Evolutionary conservation across 2,113 vertebrate genomes (phyloP).

Genomic region (Condylura cristata): DNA sequence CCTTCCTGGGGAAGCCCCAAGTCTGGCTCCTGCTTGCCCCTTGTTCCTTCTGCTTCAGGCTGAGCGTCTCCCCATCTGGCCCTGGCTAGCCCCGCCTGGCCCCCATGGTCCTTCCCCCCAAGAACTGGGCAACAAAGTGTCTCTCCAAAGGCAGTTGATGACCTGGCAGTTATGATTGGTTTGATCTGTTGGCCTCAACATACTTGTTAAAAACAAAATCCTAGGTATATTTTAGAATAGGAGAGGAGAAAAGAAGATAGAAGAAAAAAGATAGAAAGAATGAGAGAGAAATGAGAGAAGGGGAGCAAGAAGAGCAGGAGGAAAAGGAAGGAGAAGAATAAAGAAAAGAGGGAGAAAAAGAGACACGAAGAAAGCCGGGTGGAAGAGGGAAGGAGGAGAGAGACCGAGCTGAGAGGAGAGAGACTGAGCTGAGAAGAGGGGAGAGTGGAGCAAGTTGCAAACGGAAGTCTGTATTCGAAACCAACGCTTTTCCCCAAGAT

Average conservation of each 20-base stretch:
- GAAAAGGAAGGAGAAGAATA: not conserved
- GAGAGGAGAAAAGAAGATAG: not conserved
- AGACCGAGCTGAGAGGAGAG: not conserved
- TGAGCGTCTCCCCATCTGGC: too few relatives aligned
- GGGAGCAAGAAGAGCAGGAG: not conserved
- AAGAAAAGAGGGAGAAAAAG: too few relatives aligned
- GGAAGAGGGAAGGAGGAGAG: too few relatives aligned
- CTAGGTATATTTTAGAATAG: not conserved
- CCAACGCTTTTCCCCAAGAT: not conserved
- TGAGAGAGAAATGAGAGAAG: not conserved
- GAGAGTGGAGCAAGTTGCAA: not conserved
- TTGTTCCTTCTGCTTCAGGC: not conserved
- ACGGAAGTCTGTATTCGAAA: not conserved
- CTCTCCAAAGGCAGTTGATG: accelerated
- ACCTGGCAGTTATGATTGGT: too few relatives aligned
- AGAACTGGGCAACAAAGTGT: not conserved
- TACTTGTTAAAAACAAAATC: not conserved
- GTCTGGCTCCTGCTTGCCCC: accelerated
- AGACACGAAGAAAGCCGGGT: not conserved
- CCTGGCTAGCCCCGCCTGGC: accelerated
- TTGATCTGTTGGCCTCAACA: not conserved
- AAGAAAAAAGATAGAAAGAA: not conserved
- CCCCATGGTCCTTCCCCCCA: accelerated
- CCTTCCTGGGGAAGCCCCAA: not conserved
- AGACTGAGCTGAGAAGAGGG: too few relatives aligned